Base-by-base conservation (phyloP, 2,888 invertebrate species). In the Aplocera efformata region DNA sequence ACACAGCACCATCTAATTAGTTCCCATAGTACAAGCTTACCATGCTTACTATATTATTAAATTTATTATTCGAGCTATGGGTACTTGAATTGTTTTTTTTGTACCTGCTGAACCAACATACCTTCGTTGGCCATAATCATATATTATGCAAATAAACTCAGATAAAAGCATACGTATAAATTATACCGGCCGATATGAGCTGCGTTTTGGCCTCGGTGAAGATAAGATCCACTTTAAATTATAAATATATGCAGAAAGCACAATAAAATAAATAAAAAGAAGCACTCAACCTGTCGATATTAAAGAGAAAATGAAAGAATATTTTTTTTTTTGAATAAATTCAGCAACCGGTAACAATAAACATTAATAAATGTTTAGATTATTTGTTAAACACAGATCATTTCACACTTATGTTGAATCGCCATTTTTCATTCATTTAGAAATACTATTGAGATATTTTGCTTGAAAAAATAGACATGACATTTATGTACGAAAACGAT, bases 91-190 rank as follows among this genome's bases (percentile, higher is more conserved):
- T 17, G n/a, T n/a, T n/a, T n/a, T n/a, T 28, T 2, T 28, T 30
- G 22, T 22, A 24, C 25, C 13, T 38, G 41, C 50, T 13, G 46
- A 45, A 44, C 49, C 39, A 20, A 31, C 27, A 33, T 35, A 40
- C 20, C 9, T 27, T 29, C 27, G 37, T 10, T 36, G 35, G 11
- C 41, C 33, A 38, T 49, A 35, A 38, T 29, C 41, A 39, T 24
- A 42, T 32, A 31, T 38, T 50, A 56, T 53, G 53, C 43, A 31
- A 54, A 54, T 54, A 47, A 41, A 33, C 25, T 4, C 9, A 44
- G 52, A 56, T 54, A 58, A 56, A 48, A 28, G 21, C 22, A 17
- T 17, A 11, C 36, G 29, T 40, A 56, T 58, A 58, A 54, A 51
- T 58, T 54, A 54, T 41, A 54, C 42, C 17, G 32, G 33, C 30